Conservation (phyloP, 2,888 invertebrate species). For the Clanis bilineata region DNA sequence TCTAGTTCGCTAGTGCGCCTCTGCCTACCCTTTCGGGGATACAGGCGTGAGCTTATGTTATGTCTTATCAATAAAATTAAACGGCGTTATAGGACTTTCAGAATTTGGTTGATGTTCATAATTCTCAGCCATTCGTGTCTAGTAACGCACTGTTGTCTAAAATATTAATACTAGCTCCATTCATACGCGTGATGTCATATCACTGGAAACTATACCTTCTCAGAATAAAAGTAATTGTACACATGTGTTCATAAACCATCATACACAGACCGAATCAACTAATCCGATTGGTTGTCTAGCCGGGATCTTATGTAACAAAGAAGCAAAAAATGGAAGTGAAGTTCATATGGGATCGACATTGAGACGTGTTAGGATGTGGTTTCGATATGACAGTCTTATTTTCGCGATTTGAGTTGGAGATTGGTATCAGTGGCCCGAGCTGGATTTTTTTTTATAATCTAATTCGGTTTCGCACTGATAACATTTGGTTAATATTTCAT, state of each 20-base stretch:
- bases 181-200: background rate
- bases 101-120: background rate
- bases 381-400: background rate
- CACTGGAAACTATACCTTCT: background rate
- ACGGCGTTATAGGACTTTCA: background rate
- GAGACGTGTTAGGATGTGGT: background rate
- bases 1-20: too few relatives aligned
- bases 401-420: too few relatives aligned
- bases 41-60: too few relatives aligned
- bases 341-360: background rate
- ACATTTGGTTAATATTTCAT: too few relatives aligned
- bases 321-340: background rate
- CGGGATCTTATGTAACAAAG: background rate
- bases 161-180: background rate
- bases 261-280: background rate
- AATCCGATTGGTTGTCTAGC: background rate
- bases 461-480: too few relatives aligned
- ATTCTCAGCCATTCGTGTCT: background rate
- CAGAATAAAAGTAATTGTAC: background rate
- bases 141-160: background rate
- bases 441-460: too few relatives aligned
- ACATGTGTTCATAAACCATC: background rate
- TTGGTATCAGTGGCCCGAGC: too few relatives aligned
- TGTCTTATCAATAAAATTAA: background rate
- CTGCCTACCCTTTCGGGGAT: too few relatives aligned